phyloP scores from a whole-genome alignment of 2,113 vertebrate genomes.

The Osmerus mordax region DNA sequence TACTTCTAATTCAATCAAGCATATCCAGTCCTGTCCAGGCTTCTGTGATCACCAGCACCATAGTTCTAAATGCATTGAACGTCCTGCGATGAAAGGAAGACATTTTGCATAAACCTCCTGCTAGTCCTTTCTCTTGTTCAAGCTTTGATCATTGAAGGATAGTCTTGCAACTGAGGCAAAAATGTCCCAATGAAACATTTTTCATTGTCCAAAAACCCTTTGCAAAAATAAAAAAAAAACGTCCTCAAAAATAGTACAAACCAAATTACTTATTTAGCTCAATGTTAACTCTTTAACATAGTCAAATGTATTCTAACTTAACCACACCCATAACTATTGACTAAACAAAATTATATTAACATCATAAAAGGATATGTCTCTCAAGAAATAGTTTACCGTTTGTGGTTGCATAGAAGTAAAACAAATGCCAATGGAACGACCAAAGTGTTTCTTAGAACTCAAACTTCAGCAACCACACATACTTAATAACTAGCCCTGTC shows the following conservation, averaged over 20 bases:
- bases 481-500: conserved; percentile 73
- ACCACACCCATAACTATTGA: conserved; percentile 33
- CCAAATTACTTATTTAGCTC: too few relatives aligned
- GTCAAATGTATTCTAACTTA: conserved; percentile 5
- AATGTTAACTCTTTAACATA: too few relatives aligned
- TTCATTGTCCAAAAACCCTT: too few relatives aligned
- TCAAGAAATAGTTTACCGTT: conserved; percentile 31
- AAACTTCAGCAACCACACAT: conserved; percentile 71
- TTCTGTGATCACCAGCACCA: conserved; percentile 47
- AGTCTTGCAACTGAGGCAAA: conserved; percentile 73
- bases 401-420: conserved; percentile 55
- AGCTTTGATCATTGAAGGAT: conserved; percentile 78
- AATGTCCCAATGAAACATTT: conserved; percentile 73
- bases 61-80: conserved; percentile 52
- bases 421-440: conserved; percentile 58
- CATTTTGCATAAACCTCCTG: conserved; percentile 71
- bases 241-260: too few relatives aligned
- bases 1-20: conserved; percentile 67
- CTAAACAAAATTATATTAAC: background rate
- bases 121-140: conserved; percentile 64
- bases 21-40: conserved; percentile 51
- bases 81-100: conserved; percentile 61
- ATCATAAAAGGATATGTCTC: conserved; percentile 22
- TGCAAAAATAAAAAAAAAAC: too few relatives aligned
- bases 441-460: conserved; percentile 61